phyloP scores from a whole-genome alignment of 53 echinoderm and acorn worm species.

The Holothuria scabra region DNA sequence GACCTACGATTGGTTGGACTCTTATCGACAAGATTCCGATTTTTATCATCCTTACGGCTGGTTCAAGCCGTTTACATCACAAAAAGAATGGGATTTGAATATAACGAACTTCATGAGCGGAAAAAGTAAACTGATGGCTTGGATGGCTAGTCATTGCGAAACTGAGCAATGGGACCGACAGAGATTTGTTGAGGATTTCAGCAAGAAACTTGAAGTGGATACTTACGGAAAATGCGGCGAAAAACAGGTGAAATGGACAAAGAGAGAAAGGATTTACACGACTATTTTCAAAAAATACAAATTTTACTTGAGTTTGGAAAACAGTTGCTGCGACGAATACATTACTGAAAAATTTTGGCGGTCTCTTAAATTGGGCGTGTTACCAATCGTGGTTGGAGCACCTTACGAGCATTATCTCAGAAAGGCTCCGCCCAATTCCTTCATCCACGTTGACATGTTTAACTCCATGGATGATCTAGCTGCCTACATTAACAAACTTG shows the following conservation, averaged over 20 bases:
- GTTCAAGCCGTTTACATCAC: neutral
- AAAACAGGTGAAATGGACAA: conserved; percentile 1
- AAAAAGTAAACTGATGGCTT: conserved; percentile 13
- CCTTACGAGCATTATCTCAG: conserved; percentile 28
- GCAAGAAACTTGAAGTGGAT: neutral
- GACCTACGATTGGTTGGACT: conserved; percentile 42
- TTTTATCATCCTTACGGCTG: conserved; percentile 42
- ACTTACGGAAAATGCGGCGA: conserved; percentile 44
- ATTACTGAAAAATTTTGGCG: conserved; percentile 49
- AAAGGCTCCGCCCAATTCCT: conserved; percentile 38
- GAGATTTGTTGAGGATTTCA: conserved; percentile 2
- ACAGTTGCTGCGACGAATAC: conserved; percentile 43
- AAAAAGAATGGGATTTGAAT: conserved; percentile 20
- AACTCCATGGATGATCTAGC: conserved; percentile 34
- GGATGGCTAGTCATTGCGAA: conserved; percentile 49
- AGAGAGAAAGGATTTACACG: conserved; percentile 16
- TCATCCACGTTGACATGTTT: conserved; percentile 36
- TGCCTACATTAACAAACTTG: conserved; percentile 17
- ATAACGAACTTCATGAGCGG: conserved; percentile 35
- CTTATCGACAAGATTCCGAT: conserved; percentile 6
- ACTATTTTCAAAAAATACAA: conserved; percentile 36
- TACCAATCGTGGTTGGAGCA: conserved; percentile 38
- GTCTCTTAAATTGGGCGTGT: conserved; percentile 18
- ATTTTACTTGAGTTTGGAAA: conserved; percentile 41
- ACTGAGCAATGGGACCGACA: conserved; percentile 39